Percentiles rank a stretch among this genome's conserved stretches.
These are phyloP conservation scores for Heliangelus exortis DNA, from an alignment of 2,797 vertebrate species.

Conservation along the genomic window DNA sequence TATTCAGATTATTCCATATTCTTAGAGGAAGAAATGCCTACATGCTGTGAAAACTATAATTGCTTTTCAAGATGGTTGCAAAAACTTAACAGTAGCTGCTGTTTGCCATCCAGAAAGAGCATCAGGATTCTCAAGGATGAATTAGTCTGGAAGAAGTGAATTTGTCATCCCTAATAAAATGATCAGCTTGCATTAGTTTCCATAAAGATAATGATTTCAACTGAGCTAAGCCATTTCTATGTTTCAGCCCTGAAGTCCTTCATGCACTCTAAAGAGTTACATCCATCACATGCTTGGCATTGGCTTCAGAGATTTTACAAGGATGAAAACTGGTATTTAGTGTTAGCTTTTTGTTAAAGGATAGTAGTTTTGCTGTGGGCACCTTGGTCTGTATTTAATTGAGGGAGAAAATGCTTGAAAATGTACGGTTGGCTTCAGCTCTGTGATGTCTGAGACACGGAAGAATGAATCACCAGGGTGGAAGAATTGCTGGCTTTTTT, in stretches of 20 bases:
- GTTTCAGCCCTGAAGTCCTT: not conserved
- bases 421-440: not conserved
- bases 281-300: not conserved
- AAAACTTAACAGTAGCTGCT: conserved; percentile 21
- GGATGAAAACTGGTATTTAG: not conserved
- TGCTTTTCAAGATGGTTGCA: conserved; percentile 28
- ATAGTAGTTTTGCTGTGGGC: not conserved
- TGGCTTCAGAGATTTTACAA: not conserved
- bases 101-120: conserved; percentile 13
- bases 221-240: not conserved
- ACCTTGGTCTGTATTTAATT: conserved; percentile 30
- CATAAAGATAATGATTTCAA: not conserved
- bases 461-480: conserved; percentile 35
- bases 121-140: not conserved
- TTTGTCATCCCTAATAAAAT: conserved; percentile 40
- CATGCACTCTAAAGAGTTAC: not conserved
- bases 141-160: conserved; percentile 17
- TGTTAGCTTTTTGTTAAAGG: not conserved
- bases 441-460: not conserved
- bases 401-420: conserved; percentile 29
- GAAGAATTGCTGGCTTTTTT: conserved; percentile 4
- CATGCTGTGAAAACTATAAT: conserved; percentile 30
- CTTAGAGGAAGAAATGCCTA: not conserved
- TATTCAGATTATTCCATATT: not conserved
- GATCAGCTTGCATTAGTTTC: conserved; percentile 15